phyloP scores from a whole-genome alignment of 2,888 invertebrate species.

The Erebia palarica region DNA sequence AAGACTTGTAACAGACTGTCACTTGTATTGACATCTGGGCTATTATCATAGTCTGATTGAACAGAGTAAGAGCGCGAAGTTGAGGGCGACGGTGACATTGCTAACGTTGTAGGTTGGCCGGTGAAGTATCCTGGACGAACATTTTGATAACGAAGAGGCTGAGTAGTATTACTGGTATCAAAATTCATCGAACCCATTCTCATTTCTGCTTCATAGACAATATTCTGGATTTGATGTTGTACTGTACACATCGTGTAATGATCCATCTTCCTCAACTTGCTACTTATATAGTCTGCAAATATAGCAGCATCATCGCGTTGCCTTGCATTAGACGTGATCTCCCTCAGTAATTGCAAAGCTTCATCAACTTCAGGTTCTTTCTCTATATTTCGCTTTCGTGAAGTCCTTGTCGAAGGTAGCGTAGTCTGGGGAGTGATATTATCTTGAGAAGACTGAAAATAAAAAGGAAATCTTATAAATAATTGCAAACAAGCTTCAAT shows the following conservation, averaged over 20 bases:
- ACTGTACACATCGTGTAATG: constrained; percentile 42
- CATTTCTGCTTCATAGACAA: constrained; percentile 24
- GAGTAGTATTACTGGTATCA: too few species aligned
- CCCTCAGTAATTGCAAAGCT: background rate
- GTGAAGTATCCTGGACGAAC: background rate
- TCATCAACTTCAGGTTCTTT: background rate
- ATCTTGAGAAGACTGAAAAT: background rate
- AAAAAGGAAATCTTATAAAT: too few species aligned
- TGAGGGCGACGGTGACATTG: too few species aligned
- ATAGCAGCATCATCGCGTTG: constrained; percentile 42
- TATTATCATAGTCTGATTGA: too few species aligned
- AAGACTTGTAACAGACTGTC: too few species aligned
- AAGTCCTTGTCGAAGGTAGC: background rate
- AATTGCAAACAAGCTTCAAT: too few species aligned
- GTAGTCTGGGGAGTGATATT: constrained; percentile 3
- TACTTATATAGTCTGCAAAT: constrained; percentile 44
- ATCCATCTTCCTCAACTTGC: constrained; percentile 43
- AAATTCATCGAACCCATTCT: too few species aligned
- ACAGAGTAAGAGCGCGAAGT: too few species aligned
- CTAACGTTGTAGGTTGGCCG: background rate
- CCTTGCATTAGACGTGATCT: constrained; percentile 3
- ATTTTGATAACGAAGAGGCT: too few species aligned
- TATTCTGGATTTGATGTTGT: constrained; percentile 43
- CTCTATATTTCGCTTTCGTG: background rate
- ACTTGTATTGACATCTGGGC: too few species aligned